phyloP scores from a whole-genome alignment of 2,888 invertebrate species.

The Megaustenia siamemsis region DNA sequence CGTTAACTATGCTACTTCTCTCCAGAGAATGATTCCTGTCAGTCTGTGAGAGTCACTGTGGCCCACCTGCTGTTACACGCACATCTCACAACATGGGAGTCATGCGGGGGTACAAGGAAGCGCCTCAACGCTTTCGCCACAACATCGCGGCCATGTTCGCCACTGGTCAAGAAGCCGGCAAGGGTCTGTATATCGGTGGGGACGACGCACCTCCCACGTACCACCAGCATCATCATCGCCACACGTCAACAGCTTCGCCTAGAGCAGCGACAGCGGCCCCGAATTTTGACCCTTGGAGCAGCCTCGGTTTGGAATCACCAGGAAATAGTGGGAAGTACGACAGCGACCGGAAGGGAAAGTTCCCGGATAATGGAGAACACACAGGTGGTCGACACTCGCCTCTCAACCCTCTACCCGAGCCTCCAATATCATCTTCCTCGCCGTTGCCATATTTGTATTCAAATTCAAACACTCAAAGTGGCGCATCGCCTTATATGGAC shows the following conservation, averaged over 20 bases:
- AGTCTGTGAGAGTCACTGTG: too few species aligned
- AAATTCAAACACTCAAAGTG: not conserved
- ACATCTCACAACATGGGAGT: not conserved
- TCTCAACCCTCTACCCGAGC: not conserved
- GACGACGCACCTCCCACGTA: conserved; percentile 28
- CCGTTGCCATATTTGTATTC: not conserved
- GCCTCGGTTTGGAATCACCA: not conserved
- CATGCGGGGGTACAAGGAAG: not conserved
- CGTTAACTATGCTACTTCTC: too few species aligned
- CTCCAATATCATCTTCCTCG: not conserved
- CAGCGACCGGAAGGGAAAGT: not conserved
- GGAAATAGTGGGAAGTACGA: not conserved
- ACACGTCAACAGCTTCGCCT: not conserved
- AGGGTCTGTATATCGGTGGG: conserved; percentile 54
- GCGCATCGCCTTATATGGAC: conserved; percentile 13
- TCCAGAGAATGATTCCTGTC: too few species aligned
- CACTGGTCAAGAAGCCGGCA: conserved; percentile 45
- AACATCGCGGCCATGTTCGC: not conserved
- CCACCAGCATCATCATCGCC: not conserved
- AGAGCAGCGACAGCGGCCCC: not conserved
- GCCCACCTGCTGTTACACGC: too few species aligned
- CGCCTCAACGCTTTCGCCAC: not conserved
- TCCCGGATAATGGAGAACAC: not conserved
- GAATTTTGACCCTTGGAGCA: not conserved
- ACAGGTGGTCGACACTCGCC: conserved; percentile 14